phyloP scores from a whole-genome alignment of 1,140 invertebrate species.

The Temnothorax longispinosus region DNA sequence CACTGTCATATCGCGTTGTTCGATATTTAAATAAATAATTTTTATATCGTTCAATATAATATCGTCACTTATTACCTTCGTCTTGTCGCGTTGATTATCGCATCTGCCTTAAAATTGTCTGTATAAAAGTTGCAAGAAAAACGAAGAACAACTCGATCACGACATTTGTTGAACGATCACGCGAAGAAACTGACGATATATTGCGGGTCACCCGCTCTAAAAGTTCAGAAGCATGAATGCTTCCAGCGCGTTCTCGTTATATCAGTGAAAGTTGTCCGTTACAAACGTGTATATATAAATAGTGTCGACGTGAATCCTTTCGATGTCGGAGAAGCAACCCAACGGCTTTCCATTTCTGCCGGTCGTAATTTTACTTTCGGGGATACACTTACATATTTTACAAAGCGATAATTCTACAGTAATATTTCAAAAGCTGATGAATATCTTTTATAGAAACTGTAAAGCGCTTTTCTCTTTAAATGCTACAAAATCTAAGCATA shows the following conservation, averaged over 20 bases:
- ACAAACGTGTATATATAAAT: slow-evolving; percentile 49
- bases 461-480: background rate
- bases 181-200: background rate
- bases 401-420: background rate
- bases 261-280: slow-evolving; percentile 72
- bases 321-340: slow-evolving; percentile 30
- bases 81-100: slow-evolving; percentile 5
- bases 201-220: slow-evolving; percentile 10
- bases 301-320: slow-evolving; percentile 4
- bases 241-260: slow-evolving; percentile 69
- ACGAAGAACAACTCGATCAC: slow-evolving; percentile 17
- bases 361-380: slow-evolving; percentile 42
- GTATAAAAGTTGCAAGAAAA: background rate
- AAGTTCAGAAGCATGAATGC: slow-evolving; percentile 63
- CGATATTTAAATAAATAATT: background rate
- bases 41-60: background rate
- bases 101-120: slow-evolving; percentile 29
- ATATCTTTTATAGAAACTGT: slow-evolving; percentile 6
- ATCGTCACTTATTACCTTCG: background rate
- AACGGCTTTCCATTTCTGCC: slow-evolving; percentile 54
- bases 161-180: slow-evolving; percentile 2
- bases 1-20: background rate
- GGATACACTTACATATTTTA: background rate
- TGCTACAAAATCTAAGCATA: background rate
- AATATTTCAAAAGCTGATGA: background rate